phyloP scores from a whole-genome alignment of 2,888 invertebrate genomes.

The Rugalucina vietnamica region DNA sequence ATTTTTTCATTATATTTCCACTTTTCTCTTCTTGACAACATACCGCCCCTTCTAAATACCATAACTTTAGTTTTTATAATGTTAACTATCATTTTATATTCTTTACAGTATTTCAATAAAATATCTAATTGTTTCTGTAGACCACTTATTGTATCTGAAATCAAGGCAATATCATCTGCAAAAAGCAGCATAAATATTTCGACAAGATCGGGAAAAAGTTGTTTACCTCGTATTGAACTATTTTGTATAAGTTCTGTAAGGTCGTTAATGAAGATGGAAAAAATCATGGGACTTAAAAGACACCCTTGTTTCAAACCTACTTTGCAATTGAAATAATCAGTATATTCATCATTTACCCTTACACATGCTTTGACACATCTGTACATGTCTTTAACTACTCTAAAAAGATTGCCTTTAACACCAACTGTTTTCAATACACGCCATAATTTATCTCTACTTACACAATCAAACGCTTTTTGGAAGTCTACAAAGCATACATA shows the following conservation, averaged over 20 bases:
- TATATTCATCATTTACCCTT: background rate
- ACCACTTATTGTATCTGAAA: background rate
- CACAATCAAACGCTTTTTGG: too few species aligned
- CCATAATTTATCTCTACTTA: too few species aligned
- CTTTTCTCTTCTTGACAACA: background rate
- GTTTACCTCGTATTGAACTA: background rate
- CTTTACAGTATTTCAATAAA: background rate
- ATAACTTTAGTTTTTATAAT: constrained; percentile 10
- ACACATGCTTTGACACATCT: background rate
- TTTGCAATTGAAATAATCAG: background rate
- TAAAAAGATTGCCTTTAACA: background rate
- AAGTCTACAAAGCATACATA: too few species aligned
- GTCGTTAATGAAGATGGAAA: too few species aligned
- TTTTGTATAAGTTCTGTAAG: too few species aligned
- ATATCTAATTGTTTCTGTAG: background rate
- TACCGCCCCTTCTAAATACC: constrained; percentile 14
- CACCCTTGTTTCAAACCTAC: background rate
- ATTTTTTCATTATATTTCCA: background rate
- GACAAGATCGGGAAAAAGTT: background rate
- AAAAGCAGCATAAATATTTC: constrained; percentile 2
- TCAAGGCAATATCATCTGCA: constrained; percentile 19
- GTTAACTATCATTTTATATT: background rate
- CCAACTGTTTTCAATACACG: too few species aligned
- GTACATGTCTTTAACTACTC: background rate
- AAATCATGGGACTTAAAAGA: background rate